A percentile compares a stretch with the other conserved stretches of the same genome.
phyloP scores from a whole-genome alignment of 2,113 vertebrate genomes.

The Oreochromis niloticus region DNA sequence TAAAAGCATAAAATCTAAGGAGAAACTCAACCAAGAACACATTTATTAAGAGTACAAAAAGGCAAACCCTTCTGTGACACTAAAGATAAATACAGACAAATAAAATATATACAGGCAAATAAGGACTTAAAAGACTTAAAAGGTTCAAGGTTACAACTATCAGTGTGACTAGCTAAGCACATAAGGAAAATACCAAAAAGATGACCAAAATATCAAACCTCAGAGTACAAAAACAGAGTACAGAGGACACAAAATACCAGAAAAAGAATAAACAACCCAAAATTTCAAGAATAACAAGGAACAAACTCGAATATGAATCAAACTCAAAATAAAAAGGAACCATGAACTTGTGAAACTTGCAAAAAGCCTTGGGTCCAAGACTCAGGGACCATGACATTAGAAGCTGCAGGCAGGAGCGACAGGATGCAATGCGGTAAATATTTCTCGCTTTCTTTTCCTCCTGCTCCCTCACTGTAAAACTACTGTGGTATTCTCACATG shows the following conservation, averaged over 20 bases:
- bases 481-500: slow-evolving; percentile 26
- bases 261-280: not conserved
- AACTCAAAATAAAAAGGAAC: not conserved
- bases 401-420: not conserved
- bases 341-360: not conserved
- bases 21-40: not conserved
- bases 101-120: not conserved
- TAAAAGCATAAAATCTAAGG: not conserved
- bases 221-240: not conserved
- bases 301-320: not conserved
- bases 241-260: not conserved
- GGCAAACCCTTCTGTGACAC: not conserved
- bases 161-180: not conserved
- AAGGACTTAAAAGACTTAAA: not conserved
- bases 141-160: not conserved
- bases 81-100: not conserved
- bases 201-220: not conserved
- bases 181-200: not conserved
- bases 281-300: not conserved
- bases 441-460: slow-evolving; percentile 12
- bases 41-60: not conserved
- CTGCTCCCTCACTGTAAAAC: not conserved
- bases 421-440: not conserved
- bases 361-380: not conserved
- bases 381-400: not conserved